Evolutionary conservation across 2,888 invertebrate species (phyloP).

Genomic region (Eupithecia abbreviata): DNA sequence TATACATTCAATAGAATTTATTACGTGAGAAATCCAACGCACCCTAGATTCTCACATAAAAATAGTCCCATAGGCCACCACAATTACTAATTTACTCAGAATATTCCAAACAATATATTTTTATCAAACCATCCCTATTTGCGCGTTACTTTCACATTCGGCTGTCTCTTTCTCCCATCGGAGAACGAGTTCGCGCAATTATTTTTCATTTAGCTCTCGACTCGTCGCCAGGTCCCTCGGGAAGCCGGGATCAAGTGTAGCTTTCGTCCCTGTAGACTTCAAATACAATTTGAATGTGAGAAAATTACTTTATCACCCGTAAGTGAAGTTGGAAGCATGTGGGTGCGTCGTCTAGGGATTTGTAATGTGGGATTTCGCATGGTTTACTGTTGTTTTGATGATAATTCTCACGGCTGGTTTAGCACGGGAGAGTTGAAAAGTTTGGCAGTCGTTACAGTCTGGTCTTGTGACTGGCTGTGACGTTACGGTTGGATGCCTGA

Average conservation of each 20-base stretch:
- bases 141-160: slow-evolving; percentile 41
- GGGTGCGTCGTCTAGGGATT: slow-evolving; percentile 61
- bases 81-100: slow-evolving; percentile 48
- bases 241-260: slow-evolving; percentile 72
- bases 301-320: slow-evolving; percentile 59
- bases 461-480: not conserved
- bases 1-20: not conserved
- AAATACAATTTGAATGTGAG: slow-evolving; percentile 74
- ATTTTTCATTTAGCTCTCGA: slow-evolving; percentile 79
- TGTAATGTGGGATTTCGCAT: slow-evolving; percentile 66
- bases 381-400: slow-evolving; percentile 36
- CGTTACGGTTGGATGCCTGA: not conserved
- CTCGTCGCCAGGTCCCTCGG: slow-evolving; percentile 68
- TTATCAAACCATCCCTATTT: slow-evolving; percentile 9
- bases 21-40: slow-evolving; percentile 56
- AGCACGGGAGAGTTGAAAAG: slow-evolving; percentile 12
- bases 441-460: slow-evolving; percentile 18
- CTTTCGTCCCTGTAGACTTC: slow-evolving; percentile 60
- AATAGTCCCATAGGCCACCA: slow-evolving; percentile 59
- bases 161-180: slow-evolving; percentile 51
- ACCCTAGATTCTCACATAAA: slow-evolving; percentile 63
- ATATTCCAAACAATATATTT: slow-evolving; percentile 30
- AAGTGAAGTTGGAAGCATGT: slow-evolving; percentile 40
- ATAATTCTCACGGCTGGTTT: slow-evolving; percentile 30
- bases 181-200: slow-evolving; percentile 63